phyloP scores from a whole-genome alignment of 2,113 vertebrate species.

The Taxidea taxus region DNA sequence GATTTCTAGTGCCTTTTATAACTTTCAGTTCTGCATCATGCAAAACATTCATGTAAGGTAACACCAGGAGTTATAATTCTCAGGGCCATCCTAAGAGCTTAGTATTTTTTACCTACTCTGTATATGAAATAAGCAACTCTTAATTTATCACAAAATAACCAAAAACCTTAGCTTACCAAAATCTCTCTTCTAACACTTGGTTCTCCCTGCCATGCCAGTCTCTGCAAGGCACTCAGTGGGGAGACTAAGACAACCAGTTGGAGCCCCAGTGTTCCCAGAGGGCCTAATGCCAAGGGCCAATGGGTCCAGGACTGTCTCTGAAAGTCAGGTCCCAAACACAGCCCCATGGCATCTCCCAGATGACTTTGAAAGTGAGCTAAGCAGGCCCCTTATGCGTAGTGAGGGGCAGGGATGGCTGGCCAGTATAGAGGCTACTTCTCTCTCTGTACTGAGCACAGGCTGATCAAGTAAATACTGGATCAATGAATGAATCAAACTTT shows the following conservation, averaged over 20 bases:
- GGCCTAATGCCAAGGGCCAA: neutral
- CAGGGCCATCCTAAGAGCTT: neutral
- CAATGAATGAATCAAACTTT: slow-evolving; percentile 82
- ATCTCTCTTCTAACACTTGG: neutral
- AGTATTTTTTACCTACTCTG: neutral
- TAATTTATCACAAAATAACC: neutral
- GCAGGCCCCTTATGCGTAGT: slow-evolving; percentile 45
- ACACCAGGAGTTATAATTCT: neutral
- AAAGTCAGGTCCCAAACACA: neutral
- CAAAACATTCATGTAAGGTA: neutral
- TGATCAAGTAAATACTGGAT: slow-evolving; percentile 79
- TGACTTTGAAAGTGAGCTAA: slow-evolving; percentile 17
- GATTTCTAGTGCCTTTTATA: neutral
- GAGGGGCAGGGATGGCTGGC: neutral
- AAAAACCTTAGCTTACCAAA: neutral
- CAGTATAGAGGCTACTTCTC: slow-evolving; percentile 4
- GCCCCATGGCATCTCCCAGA: neutral
- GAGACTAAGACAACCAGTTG: slow-evolving; percentile 4
- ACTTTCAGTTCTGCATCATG: neutral
- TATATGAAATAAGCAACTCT: neutral
- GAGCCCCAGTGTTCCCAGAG: neutral
- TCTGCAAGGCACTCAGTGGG: slow-evolving; percentile 56
- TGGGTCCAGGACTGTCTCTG: neutral
- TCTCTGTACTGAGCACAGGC: slow-evolving; percentile 41
- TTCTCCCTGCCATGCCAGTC: neutral